phyloP scores from a whole-genome alignment of 2,113 vertebrate genomes.

The Myxocyprinus asiaticus region DNA sequence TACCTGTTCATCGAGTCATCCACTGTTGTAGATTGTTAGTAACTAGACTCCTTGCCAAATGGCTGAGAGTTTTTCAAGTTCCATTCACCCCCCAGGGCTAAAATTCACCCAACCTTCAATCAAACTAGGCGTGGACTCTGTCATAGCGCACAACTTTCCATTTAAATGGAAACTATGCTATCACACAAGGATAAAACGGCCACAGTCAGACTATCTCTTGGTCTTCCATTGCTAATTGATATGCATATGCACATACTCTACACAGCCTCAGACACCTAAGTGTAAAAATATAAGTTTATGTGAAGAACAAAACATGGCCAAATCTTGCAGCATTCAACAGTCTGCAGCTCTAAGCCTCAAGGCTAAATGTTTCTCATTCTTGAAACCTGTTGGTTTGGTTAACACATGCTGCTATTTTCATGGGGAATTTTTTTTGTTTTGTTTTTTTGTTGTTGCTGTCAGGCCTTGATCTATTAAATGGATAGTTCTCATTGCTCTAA shows the following conservation, averaged over 20 bases:
- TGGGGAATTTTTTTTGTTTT: too few relatives aligned
- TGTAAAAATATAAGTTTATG: neutral
- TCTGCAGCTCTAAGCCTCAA: neutral
- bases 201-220: neutral
- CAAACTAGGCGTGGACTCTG: conserved; percentile 33
- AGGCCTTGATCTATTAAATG: too few relatives aligned
- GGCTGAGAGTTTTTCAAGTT: neutral
- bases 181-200: neutral
- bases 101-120: neutral
- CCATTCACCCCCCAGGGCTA: neutral
- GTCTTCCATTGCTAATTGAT: neutral
- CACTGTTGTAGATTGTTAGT: neutral
- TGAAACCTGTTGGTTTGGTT: neutral
- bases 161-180: neutral
- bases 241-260: neutral
- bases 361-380: neutral
- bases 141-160: neutral
- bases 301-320: neutral
- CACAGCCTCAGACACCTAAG: neutral
- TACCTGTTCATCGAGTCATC: neutral
- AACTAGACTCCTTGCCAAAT: neutral
- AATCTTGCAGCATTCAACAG: neutral
- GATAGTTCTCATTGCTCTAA: too few relatives aligned
- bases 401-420: neutral
- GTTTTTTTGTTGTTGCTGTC: too few relatives aligned